A percentile compares a stretch with the other conserved stretches of the same genome.
These are phyloP conservation scores for Bombylius major DNA, from an alignment of 2,888 invertebrate species.

Conservation along the genomic window DNA sequence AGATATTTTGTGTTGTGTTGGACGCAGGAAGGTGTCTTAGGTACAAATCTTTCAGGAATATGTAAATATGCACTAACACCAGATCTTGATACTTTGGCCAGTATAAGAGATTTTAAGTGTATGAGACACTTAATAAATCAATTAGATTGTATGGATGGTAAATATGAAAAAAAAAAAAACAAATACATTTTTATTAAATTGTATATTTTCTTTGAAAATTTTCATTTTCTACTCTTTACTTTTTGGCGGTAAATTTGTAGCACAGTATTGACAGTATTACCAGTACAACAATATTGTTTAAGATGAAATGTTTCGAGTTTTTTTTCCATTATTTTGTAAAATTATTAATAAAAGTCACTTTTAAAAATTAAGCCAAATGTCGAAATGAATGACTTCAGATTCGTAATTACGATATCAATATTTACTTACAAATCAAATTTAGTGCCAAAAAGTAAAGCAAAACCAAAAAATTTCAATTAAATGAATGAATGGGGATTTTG, in stretches of 20 bases:
- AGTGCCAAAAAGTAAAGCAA: background rate
- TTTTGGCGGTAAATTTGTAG: no score
- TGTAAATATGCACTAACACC: slow-evolving; percentile 35
- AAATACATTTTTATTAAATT: background rate
- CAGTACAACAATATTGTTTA: no score
- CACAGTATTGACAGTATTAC: no score
- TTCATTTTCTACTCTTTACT: no score
- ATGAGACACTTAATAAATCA: slow-evolving; percentile 28
- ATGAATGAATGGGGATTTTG: no score
- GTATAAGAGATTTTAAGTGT: slow-evolving; percentile 32
- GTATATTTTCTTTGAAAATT: background rate
- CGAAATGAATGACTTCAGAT: no score
- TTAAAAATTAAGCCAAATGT: no score
- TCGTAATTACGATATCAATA: no score
- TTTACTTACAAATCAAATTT: no score
- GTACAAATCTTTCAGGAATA: slow-evolving; percentile 26
- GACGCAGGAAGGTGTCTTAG: slow-evolving; percentile 27
- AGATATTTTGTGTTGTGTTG: slow-evolving; percentile 35
- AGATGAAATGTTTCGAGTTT: no score
- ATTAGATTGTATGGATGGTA: slow-evolving; percentile 28
- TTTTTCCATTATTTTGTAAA: no score
- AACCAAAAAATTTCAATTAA: background rate
- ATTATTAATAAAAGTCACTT: no score
- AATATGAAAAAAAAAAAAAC: slow-evolving; percentile 7
- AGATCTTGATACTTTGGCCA: slow-evolving; percentile 31